Conservation (phyloP, 1,140 invertebrate species). For the Drosophila bocki region DNA sequence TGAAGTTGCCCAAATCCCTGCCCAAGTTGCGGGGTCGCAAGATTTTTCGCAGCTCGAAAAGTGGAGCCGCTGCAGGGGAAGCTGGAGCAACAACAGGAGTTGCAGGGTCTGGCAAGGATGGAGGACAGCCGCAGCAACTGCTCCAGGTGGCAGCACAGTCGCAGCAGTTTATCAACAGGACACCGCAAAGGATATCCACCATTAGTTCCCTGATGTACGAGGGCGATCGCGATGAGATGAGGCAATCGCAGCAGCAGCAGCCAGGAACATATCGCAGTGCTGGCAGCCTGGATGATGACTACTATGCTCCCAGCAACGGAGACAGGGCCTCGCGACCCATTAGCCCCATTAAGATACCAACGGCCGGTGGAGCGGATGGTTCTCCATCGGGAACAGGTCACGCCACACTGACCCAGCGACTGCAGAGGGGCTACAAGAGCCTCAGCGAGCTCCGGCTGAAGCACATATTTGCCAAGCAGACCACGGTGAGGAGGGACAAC, state of each 20-base stretch:
- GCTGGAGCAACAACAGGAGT: neutral
- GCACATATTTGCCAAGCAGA: constrained; percentile 77
- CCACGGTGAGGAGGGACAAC: constrained; percentile 55
- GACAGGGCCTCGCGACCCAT: constrained; percentile 55
- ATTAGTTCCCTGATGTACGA: constrained; percentile 77
- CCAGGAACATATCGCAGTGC: constrained; percentile 69
- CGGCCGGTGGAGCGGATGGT: neutral
- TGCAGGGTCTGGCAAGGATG: neutral
- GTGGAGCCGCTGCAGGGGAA: neutral
- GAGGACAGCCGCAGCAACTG: neutral
- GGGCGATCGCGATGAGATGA: constrained; percentile 5
- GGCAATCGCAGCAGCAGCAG: constrained; percentile 23
- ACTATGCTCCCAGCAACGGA: constrained; percentile 57
- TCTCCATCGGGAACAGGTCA: neutral
- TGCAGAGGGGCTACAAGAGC: constrained; percentile 76
- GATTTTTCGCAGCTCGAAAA: constrained; percentile 66
- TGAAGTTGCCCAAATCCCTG: constrained; percentile 74
- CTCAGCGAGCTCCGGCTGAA: constrained; percentile 74
- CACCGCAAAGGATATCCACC: constrained; percentile 76
- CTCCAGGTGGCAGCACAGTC: constrained; percentile 42
- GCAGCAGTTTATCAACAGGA: constrained; percentile 73
- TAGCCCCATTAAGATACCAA: constrained; percentile 55
- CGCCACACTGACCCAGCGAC: constrained; percentile 47
- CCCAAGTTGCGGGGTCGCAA: constrained; percentile 73
- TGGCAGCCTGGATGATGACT: constrained; percentile 76